Evolutionary conservation across 2,113 vertebrate genomes (phyloP).

Genomic region (Catagonus wagneri): DNA sequence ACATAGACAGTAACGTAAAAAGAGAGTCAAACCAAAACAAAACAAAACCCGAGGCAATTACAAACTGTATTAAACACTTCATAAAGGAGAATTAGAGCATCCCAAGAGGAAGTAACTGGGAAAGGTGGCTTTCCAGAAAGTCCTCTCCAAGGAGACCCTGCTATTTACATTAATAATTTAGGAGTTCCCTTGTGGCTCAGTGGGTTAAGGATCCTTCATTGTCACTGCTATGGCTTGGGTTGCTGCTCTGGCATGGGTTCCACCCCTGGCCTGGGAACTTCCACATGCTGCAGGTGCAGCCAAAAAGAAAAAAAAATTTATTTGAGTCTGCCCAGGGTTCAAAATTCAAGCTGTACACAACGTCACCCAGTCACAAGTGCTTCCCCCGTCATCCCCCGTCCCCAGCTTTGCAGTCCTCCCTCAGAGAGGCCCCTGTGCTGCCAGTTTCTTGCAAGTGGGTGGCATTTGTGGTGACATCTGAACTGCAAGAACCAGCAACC

Average conservation of each 20-base stretch:
- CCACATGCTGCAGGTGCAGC: no score
- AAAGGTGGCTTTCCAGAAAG: background rate
- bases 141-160: background rate
- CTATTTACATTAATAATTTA: background rate
- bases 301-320: background rate
- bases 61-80: background rate
- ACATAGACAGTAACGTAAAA: background rate
- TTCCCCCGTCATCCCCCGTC: accelerated
- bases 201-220: no score
- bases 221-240: no score
- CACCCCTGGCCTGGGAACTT: no score
- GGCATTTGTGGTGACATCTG: background rate
- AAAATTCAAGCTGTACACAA: background rate
- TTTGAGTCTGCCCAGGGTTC: background rate
- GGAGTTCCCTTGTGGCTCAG: no score
- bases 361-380: background rate
- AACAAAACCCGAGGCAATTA: background rate
- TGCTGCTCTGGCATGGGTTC: no score
- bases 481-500: background rate
- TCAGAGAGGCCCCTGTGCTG: background rate
- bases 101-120: background rate
- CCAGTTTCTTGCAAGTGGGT: background rate
- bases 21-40: background rate
- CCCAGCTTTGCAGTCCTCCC: background rate
- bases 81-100: background rate